phyloP scores from a whole-genome alignment of 1,140 invertebrate genomes.

The Procambarus virginalis region DNA sequence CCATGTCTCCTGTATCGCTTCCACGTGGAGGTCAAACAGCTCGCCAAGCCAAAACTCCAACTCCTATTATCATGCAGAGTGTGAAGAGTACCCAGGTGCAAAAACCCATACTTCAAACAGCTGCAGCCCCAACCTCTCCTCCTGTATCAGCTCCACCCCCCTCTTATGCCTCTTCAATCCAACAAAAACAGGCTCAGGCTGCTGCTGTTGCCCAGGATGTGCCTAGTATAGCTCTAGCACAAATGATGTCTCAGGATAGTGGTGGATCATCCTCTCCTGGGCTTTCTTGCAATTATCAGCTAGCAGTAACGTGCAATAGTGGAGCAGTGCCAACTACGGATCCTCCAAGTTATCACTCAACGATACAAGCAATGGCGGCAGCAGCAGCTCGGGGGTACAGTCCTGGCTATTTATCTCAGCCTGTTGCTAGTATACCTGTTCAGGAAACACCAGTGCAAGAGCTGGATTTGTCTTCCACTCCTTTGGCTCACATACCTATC shows the following conservation, averaged over 20 bases:
- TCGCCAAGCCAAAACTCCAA: constrained; percentile 87
- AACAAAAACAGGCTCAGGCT: constrained; percentile 70
- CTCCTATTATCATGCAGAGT: constrained; percentile 96
- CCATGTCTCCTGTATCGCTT: constrained; percentile 63
- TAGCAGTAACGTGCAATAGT: constrained; percentile 70
- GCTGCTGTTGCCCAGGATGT: constrained; percentile 84
- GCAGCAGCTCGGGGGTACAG: constrained; percentile 79
- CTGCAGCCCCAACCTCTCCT: constrained; percentile 85
- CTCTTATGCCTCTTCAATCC: constrained; percentile 74
- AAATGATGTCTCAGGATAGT: constrained; percentile 50
- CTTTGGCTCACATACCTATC: constrained; percentile 76
- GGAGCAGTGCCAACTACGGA: constrained; percentile 87
- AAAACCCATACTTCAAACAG: constrained; percentile 94
- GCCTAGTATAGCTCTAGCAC: constrained; percentile 84
- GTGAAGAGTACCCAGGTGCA: constrained; percentile 95
- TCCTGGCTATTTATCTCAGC: constrained; percentile 72
- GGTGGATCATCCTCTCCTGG: constrained; percentile 49
- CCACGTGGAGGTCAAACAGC: constrained; percentile 79
- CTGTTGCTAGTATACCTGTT: constrained; percentile 68
- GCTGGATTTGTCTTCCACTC: constrained; percentile 71
- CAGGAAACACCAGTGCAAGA: constrained; percentile 69
- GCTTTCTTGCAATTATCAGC: constrained; percentile 55
- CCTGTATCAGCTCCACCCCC: constrained; percentile 74
- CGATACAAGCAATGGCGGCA: constrained; percentile 88
- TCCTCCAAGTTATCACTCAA: constrained; percentile 92